Base-by-base conservation (phyloP, 1,140 invertebrate species). In the Hirudo medicinalis region DNA sequence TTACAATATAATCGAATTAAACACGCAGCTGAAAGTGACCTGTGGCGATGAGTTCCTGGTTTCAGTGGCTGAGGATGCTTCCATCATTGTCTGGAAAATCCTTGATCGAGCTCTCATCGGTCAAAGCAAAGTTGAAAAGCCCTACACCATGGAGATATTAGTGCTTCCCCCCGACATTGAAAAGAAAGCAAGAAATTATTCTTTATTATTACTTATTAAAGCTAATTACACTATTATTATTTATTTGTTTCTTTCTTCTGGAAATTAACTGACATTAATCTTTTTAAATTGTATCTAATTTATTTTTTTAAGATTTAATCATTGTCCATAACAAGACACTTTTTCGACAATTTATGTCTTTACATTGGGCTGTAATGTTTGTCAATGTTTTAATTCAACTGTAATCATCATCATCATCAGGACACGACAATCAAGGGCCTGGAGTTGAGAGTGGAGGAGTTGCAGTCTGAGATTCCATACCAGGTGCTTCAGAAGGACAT, bases 51-150 rank as follows among this genome's bases (percentile, higher is more conserved):
- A 88, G 75, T 86, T 85, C 49, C 77, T 94, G 36, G 85, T 94
- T 40, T 89, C 89, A 13, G 85, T 88, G 8, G 87, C 87, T 1
- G 82, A 85, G 74, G 89, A 90, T 78, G 88, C 90, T 0, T 88
- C 87, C 0, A 84, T 95, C 20, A 89, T 90, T 71, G 85, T 94
- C 72, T 96, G 92, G 92, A 87, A 88, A 77, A 79, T 94, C 36
- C 83, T 86, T 0, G 88, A 63, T 32, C 90, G 92, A 76, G 88
- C 87, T 0, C 86, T 87, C 79, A 83, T 87, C 0, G 81, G 88
- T 5, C 86, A 87, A 70, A 78, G 88, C 63, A 88, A 90, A 77
- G 87, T 88, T 78, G 89, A 91, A 75, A 85, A 90, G 63, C 81
- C 85, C 29, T 89, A 89, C 76, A 88, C 88, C 0, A 88, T 87